Base-by-base conservation (phyloP, 1,140 invertebrate genomes). In the Leptinotarsa undecemlineata region DNA sequence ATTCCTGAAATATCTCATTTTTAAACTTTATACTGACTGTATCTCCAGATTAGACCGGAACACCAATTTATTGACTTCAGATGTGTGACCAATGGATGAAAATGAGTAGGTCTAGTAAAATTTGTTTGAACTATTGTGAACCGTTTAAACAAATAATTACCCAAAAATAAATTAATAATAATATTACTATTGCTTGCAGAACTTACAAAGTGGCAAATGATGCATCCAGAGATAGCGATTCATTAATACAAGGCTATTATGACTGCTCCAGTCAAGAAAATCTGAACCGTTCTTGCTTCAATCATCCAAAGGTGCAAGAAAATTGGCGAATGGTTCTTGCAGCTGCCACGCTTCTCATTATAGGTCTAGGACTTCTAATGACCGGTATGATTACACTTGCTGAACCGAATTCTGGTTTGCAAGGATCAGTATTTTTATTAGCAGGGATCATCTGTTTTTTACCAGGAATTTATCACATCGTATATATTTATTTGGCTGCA, bases 291-390 rank as follows among this genome's bases (percentile, higher is more conserved):
- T 90, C 92, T 74, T 95, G 93, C 88, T 94, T 92, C 88, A 89
- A 90, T 62, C 93, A 95, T 85, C 94, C 94, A 2, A 94, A 94
- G 86, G 91, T 95, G 26, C 85, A 90, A 77, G 93, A 95, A 82
- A 95, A 95, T 83, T 95, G 93, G 93, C 91, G 92, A 82, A 93
- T 94, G 78, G 93, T 95, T 4, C 87, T 93, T 76, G 93, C 92
- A 42, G 93, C 93, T 8, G 90, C 93, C 75, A 89, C 91, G 68
- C 86, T 95, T 47, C 86, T 95, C 1, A 82, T 95, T 21, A 90
- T 95, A 19, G 93, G 94, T 80, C 88, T 92, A n/a, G 92, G 92
- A 33, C 86, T 94, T 13, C 87, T 94, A 68, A 87, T 90, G 19
- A 92, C 92, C 83, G 93, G 92, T n/a, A 88, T 92, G 4, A 89